phyloP scores from a whole-genome alignment of 2,888 invertebrate species.

The Drosophila aldrichi region DNA sequence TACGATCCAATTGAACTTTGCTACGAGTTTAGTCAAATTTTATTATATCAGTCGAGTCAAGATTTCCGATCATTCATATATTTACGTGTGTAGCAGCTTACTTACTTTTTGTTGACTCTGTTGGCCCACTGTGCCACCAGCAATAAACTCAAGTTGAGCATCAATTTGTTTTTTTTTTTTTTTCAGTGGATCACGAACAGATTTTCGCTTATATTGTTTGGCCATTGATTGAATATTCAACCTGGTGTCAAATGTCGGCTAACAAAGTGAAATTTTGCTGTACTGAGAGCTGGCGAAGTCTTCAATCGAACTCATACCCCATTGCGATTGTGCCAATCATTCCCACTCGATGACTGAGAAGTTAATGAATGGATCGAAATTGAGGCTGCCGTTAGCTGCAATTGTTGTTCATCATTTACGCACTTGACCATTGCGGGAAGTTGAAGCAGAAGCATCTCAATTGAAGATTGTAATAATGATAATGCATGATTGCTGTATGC shows the following conservation, averaged over 20 bases:
- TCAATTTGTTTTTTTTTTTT: conserved; percentile 22
- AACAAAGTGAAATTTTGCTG: conserved; percentile 68
- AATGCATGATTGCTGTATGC: conserved; percentile 48
- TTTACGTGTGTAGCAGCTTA: conserved; percentile 3
- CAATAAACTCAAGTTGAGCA: conserved; percentile 56
- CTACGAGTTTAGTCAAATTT: conserved; percentile 26
- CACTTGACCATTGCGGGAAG: conserved; percentile 49
- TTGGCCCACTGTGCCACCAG: conserved; percentile 16
- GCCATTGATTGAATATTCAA: conserved; percentile 58
- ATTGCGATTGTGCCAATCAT: conserved; percentile 73
- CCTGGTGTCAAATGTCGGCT: conserved; percentile 71
- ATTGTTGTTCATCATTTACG: conserved; percentile 64
- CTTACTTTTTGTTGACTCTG: conserved; percentile 5
- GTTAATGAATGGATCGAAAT: conserved; percentile 66
- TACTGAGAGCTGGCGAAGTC: conserved; percentile 36
- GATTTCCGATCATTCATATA: conserved; percentile 17
- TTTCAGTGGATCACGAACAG: conserved; percentile 13
- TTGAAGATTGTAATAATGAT: conserved; percentile 56
- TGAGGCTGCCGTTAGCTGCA: conserved; percentile 54
- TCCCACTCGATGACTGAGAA: conserved; percentile 55
- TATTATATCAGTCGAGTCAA: conserved; percentile 3
- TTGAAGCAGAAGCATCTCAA: conserved; percentile 29
- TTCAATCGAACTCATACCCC: conserved; percentile 15
- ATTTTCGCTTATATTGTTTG: conserved; percentile 19
- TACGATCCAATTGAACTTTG: conserved; percentile 11